Evolutionary conservation across 2,797 vertebrate genomes (phyloP), one percentile per base, ranked within the genome.

Genomic region (Urophycis tenuis): DNA sequence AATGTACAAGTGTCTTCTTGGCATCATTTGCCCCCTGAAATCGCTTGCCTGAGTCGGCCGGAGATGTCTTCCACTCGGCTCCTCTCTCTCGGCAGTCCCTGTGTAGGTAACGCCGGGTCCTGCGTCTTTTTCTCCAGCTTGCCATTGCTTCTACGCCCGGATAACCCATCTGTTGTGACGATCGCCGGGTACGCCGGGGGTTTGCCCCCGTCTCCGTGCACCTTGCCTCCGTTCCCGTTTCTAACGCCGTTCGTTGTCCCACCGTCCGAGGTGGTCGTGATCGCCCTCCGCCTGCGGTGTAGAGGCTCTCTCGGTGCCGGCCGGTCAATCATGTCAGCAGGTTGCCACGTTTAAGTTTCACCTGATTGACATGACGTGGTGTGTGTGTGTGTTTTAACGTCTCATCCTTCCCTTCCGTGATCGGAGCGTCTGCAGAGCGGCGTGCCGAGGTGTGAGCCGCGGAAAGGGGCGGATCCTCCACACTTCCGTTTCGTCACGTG

Each of bases 301-400:
- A 22, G 17, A 76, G 92, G 88, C 81, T 89, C 91, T 86, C 77
- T 82, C 72, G 53, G 84, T 39, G 91, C 92, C 76, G 80, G 81
- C 78, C 76, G 89, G 77, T 93, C 92, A 80, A 91, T 91, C 93
- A 94, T 94, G 60, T 83, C 86, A 8, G 81, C 76, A 32, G 79
- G 33, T 78, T 35, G 74, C 29, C 25, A 78, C 73, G 72, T 33
- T 78, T 8, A 77, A 77, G 71, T 41, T 71, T 78, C 64, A 88
- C 76, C 83, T 83, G 72, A 29, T 39, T 9, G 80, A 49, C 89
- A 91, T 89, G 1, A 41, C 76, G n/a, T 64, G 4, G 69, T 30
- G 31, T 19, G 29, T 67, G 2, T 29, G 25, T 29, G 29, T 67
- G 4, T 53, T 60, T 60, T 12, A 12, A 29, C 5, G 22, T 67